Evolutionary conservation across 2,888 invertebrate genomes (phyloP).

Genomic region (Lycophotia porphyrea): DNA sequence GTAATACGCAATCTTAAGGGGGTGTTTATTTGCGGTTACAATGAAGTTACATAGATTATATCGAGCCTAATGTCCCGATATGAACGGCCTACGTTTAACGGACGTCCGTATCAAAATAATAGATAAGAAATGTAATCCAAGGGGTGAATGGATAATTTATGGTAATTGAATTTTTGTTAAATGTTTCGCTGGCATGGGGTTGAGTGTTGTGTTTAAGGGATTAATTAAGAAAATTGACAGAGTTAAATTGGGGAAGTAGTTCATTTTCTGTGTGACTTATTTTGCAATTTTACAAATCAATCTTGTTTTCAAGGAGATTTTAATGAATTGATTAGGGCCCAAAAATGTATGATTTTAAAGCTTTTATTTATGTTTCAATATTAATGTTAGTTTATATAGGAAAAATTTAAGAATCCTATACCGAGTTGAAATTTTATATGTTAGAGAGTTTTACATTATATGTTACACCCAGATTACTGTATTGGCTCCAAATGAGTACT

Average conservation of each 20-base stretch:
- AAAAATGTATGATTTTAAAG: background rate
- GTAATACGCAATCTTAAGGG: constrained; percentile 37
- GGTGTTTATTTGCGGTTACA: constrained; percentile 59
- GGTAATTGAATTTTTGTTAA: constrained; percentile 65
- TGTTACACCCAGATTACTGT: background rate
- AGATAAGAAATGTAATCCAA: constrained; percentile 58
- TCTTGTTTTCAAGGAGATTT: background rate
- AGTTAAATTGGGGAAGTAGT: background rate
- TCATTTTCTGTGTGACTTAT: constrained; percentile 4
- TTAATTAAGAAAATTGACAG: constrained; percentile 16
- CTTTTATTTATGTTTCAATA: background rate
- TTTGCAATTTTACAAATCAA: background rate
- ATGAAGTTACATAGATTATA: constrained; percentile 60
- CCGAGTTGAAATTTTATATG: background rate
- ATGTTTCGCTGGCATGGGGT: constrained; percentile 26
- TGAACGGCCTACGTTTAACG: constrained; percentile 48
- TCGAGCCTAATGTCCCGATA: constrained; percentile 55
- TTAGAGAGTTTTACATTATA: background rate
- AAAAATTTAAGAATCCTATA: background rate
- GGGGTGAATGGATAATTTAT: constrained; percentile 57
- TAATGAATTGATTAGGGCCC: background rate
- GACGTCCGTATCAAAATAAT: constrained; percentile 58
- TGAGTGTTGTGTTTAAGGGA: background rate
- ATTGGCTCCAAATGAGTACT: background rate
- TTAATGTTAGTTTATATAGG: background rate